Evolutionary conservation across 1,140 invertebrate genomes (phyloP), one percentile per base, ranked within the genome.

Genomic region (Caerostris darwini): DNA sequence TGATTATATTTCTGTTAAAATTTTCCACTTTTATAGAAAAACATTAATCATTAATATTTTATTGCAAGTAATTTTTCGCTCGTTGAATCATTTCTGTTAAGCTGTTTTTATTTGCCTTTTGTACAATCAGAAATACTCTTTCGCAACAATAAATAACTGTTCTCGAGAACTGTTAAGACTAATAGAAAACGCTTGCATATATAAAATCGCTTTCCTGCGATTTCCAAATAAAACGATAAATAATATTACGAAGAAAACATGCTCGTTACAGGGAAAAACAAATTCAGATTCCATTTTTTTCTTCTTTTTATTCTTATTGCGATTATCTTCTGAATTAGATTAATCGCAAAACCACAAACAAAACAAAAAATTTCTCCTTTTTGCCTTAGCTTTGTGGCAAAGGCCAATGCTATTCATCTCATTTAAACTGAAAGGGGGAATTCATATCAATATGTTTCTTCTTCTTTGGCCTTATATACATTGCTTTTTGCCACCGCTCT

Each of bases 371-470:
- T 34, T 90, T 59, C 12, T 34, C 17, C 19, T 19, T 53, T 57
- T 7, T 4, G n/a, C 8, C 2, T 34, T 34, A 34, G 4, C 58
- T 64, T 61, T 58, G 58, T 87, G 54, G 34, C 34, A 81, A 81
- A 83, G 56, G 81, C 54, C 53, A 83, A 56, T 58, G 14, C 14
- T 14, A 88, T 88, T 85, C 61, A 58, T 92, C 90, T 67, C 77
- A 85, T 85, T 92, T 85, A 85, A 85, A 92, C 17, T 2, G 58
- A 92, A 92, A 67, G n/a, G 34, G 54, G 81, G 88, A 94, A 94
- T 59, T 69, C 92, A 94, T 94, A 94, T 94, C 92, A 94, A 94
- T 94, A 89, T 64, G 67, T 89, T 88, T 88, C 17, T 61, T 59
- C 17, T 61, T 59, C 50, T 7, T 19, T 10, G 58, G 53, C 57